Conservation (phyloP, 2,797 vertebrate genomes). For the Trichosurus vulpecula region DNA sequence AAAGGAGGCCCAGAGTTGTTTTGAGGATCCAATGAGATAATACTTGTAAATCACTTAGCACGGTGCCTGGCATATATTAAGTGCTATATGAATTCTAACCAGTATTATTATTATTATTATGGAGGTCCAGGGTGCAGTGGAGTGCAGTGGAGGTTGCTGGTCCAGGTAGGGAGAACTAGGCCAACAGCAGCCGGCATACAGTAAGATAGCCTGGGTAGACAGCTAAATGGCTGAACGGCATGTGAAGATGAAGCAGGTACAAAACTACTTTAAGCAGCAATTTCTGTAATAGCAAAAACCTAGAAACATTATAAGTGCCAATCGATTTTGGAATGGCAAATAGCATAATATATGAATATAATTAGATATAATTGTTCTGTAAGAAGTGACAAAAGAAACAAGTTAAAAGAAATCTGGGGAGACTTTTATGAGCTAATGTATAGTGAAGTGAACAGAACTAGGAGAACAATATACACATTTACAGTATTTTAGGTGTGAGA, state of each 20-base stretch:
- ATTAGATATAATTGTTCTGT: neutral
- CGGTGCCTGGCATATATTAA: neutral
- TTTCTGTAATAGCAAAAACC: too few species aligned
- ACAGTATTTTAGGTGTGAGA: neutral
- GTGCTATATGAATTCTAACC: neutral
- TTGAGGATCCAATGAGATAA: neutral
- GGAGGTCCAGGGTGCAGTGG: neutral
- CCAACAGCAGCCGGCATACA: too few species aligned
- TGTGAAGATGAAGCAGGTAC: too few species aligned
- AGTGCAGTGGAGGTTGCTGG: neutral
- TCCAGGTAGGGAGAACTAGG: neutral
- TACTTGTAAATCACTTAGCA: neutral
- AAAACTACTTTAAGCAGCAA: too few species aligned
- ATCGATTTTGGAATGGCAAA: neutral
- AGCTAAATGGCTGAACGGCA: neutral
- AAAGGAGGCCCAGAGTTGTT: neutral
- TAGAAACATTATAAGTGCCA: too few species aligned
- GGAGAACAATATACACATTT: too few species aligned
- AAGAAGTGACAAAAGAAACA: neutral
- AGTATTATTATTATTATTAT: neutral
- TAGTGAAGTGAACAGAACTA: neutral
- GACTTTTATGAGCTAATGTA: neutral
- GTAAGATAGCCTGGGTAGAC: neutral
- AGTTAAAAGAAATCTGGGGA: neutral
- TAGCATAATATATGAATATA: neutral